Evolutionary conservation across 1,140 invertebrate genomes (phyloP).

Genomic region (Dinoponera quadriceps): DNA sequence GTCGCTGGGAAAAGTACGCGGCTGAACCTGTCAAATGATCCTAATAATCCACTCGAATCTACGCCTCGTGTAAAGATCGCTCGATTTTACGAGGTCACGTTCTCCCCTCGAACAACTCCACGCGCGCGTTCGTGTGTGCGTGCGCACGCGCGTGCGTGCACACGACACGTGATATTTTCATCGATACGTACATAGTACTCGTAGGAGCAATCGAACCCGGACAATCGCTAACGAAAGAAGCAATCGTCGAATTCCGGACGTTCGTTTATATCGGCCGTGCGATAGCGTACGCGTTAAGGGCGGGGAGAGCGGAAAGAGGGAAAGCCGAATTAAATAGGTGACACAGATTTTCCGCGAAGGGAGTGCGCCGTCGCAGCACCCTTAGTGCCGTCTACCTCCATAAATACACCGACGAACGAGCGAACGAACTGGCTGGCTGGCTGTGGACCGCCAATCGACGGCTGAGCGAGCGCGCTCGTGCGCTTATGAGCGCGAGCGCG

Average conservation of each 20-base stretch:
- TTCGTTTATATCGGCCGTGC: no score
- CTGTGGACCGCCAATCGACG: slow-evolving; percentile 65
- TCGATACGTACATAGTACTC: background rate
- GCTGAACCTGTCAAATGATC: background rate
- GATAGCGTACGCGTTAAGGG: background rate
- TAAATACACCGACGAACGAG: slow-evolving; percentile 36
- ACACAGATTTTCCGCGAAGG: slow-evolving; percentile 56
- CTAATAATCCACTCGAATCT: slow-evolving; percentile 33
- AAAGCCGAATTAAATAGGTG: slow-evolving; percentile 51
- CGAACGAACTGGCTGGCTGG: background rate
- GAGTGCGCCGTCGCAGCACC: slow-evolving; percentile 15
- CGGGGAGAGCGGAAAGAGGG: slow-evolving; percentile 1
- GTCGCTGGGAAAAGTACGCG: background rate
- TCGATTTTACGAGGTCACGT: slow-evolving; percentile 32
- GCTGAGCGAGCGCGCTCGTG: background rate
- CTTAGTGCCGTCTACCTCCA: slow-evolving; percentile 43
- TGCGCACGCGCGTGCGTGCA: background rate
- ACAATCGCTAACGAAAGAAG: no score
- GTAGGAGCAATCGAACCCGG: no score
- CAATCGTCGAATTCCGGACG: no score
- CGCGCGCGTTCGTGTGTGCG: no score
- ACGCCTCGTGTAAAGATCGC: slow-evolving; percentile 20
- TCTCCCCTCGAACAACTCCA: background rate
- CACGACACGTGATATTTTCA: background rate
- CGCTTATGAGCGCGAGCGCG: background rate